Base-by-base conservation (phyloP, 2,113 vertebrate species). In the Bos javanicus region DNA sequence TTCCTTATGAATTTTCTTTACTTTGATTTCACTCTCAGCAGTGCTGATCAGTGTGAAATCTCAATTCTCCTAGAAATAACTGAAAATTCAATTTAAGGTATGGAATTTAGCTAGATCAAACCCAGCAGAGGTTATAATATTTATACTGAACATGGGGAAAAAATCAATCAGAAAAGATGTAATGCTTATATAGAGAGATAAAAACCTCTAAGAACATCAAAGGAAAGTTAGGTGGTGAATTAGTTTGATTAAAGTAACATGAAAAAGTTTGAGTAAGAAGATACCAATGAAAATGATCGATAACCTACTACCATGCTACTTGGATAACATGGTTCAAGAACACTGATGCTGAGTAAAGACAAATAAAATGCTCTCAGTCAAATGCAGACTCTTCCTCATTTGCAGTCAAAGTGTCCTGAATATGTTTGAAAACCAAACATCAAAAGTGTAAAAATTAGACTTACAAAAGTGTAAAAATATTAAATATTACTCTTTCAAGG, bases 61-160 rank as follows among this genome's bases (percentile, higher is more conserved):
- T 96, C 85, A 95, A 16, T 95, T 97, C 87, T 85, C 83, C 60
- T 64, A 80, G 97, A 96, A 98, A 82, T 96, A 96, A 96, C 50
- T 83, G 46, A 95, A 95, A 97, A 96, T 96, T 96, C 67, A 97
- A 56, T 91, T 94, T 92, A 81, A 96, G 54, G 56, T 85, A 90
- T 62, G 26, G 76, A 96, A 97, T 96, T 88, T 97, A 97, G 46
- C 89, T 97, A 91, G 30, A 95, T 93, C 50, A 94, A 88, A 93
- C 88, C 30, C 76, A 96, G 43, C 2, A 67, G 83, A 85, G 48
- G 19, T 93, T 94, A 83, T 84, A 91, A 74, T 87, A 91, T 3
- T 89, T 87, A 82, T 13, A 59, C 23, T 64, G 71, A 95, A 92
- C 4, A 48, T 74, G 25, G 15, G 15, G 4, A 25, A 90, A 96